Conservation (phyloP, 1,140 invertebrate genomes). For the Zaprionus ornatus region DNA sequence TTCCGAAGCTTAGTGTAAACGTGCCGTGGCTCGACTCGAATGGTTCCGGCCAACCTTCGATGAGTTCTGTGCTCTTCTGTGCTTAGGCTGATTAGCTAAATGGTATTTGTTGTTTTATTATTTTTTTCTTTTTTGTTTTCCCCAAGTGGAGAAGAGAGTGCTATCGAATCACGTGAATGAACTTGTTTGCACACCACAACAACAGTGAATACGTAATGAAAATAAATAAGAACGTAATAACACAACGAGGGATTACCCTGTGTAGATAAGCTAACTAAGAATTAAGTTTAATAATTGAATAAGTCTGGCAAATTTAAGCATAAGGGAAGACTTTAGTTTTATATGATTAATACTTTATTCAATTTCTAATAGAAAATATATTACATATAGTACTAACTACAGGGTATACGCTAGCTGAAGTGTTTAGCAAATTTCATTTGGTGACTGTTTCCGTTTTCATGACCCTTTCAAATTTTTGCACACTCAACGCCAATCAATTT, state of each 20-base stretch:
- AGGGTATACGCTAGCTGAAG: constrained; percentile 5
- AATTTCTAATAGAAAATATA: too few species aligned
- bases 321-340: too few species aligned
- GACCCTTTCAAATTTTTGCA: constrained; percentile 61
- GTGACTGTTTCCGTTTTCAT: constrained; percentile 57
- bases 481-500: constrained; percentile 78
- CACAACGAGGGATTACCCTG: not conserved
- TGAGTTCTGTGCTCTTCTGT: constrained; percentile 34
- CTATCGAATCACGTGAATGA: constrained; percentile 63
- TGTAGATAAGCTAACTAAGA: not conserved
- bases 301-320: too few species aligned
- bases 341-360: too few species aligned
- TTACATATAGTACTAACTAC: not conserved
- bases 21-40: not conserved
- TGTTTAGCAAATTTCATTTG: constrained; percentile 25
- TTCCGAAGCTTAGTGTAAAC: constrained; percentile 20
- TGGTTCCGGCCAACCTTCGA: constrained; percentile 33
- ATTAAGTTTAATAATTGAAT: not conserved
- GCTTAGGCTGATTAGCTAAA: constrained; percentile 58
- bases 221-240: not conserved
- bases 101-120: constrained; percentile 19
- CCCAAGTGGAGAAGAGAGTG: not conserved
- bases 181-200: constrained; percentile 56
- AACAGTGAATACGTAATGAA: constrained; percentile 19
- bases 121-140: constrained; percentile 15